Conservation (phyloP, 2,113 vertebrate species). For the Origma solitaria region DNA sequence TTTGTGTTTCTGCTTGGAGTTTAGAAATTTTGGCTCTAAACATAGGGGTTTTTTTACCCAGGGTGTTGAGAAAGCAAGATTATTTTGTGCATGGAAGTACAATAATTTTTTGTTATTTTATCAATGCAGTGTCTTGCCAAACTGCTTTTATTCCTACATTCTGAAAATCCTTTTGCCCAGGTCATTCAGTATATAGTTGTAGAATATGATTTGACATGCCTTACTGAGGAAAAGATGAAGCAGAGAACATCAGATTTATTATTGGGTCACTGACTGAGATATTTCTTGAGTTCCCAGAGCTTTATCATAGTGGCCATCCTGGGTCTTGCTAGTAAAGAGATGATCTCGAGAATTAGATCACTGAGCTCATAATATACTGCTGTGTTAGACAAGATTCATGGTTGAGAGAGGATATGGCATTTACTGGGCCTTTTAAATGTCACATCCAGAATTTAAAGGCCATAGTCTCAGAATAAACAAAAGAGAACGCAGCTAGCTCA, state of each 20-base stretch:
- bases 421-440: conserved; percentile 24
- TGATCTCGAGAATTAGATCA: conserved; percentile 23
- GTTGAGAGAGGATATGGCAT: neutral
- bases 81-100: neutral
- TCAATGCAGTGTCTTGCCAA: neutral
- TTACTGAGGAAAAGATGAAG: neutral
- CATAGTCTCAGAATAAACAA: neutral
- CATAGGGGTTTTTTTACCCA: neutral
- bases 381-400: neutral
- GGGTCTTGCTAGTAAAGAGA: conserved; percentile 7
- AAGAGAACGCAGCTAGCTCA: neutral
- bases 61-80: neutral
- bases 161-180: neutral
- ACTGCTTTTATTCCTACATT: neutral
- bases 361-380: conserved; percentile 5
- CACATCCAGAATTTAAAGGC: neutral
- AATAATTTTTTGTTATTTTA: neutral
- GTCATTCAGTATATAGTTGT: neutral
- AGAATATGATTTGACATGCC: neutral
- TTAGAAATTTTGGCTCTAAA: neutral
- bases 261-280: neutral
- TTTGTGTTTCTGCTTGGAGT: neutral
- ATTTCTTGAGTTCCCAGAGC: neutral
- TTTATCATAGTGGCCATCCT: neutral
- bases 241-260: neutral